Conservation (phyloP, 2,113 vertebrate species). For the Neopipo cinnamomea region DNA sequence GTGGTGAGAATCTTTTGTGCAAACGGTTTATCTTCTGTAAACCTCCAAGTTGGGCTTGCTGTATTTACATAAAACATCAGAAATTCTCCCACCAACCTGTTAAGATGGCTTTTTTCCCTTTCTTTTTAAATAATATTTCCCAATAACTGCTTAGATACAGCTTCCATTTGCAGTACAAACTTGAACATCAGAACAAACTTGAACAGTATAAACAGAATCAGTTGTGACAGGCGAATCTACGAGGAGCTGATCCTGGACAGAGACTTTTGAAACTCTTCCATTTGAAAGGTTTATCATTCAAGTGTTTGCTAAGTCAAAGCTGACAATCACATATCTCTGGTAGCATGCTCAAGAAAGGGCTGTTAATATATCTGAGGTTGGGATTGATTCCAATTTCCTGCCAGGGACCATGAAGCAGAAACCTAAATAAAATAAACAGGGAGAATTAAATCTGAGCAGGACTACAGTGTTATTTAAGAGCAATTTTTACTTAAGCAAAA, state of each 20-base stretch:
- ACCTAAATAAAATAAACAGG: not conserved
- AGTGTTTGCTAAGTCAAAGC: not conserved
- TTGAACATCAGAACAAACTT: not conserved
- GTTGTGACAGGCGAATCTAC: not conserved
- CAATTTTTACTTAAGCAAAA: not conserved
- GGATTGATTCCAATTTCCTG: not conserved
- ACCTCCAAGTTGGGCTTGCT: not conserved
- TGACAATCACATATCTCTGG: not conserved
- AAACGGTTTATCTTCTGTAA: not conserved
- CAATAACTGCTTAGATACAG: not conserved
- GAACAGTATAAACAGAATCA: not conserved
- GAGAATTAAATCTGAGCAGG: not conserved
- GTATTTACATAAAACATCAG: not conserved
- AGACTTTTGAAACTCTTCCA: not conserved
- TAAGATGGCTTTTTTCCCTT: no score
- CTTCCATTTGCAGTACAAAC: not conserved
- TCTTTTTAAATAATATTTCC: not conserved
- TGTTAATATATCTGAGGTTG: not conserved
- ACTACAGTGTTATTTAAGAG: not conserved
- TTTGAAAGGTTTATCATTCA: not conserved
- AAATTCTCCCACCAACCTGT: not conserved
- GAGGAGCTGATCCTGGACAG: not conserved
- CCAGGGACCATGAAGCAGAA: not conserved
- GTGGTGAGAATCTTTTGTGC: not conserved
- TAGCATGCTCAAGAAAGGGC: not conserved